Evolutionary conservation across 2,888 invertebrate genomes (phyloP), one percentile per base, ranked within the genome.

Genomic region (Clanis bilineata): DNA sequence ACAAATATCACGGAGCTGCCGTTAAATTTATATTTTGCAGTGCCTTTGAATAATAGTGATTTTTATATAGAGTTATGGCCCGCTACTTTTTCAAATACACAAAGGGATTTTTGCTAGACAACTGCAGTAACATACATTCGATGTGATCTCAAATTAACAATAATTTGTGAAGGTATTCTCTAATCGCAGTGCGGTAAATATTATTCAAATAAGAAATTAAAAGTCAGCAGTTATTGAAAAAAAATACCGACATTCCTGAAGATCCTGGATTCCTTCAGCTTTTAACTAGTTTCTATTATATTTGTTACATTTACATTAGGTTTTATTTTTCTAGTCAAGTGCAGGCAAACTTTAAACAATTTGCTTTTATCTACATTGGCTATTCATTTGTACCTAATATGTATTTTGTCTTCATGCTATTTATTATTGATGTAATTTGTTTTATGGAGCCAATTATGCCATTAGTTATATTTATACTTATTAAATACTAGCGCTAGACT

Each of bases 1-100:
- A 58, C 18, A 9, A 38, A 10, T 39, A 39, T 18, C 39, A 28
- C 38, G 18, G 38, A 58, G 51, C 38, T 51, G 38, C 25, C 57
- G 60, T 63, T 69, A 69, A 60, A 51, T 38, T 28, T 39, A 72
- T 79, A 65, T 67, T 75, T 82, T 81, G 75, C 81, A 80, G 81
- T 81, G 81, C 82, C 80, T 82, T 80, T 74, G 63, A 65, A 64
- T 64, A 18, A 12, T 10, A 32, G 43, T 36, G 38, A 38, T 32
- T 38, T 44, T 9, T 47, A 47, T 44, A 28, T 28, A n/a, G 28
- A n/a, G 28, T 9, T 28, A 10, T 23, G 12, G 45, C 25, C n/a
- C 1, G 25, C 15, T 23, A 15, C 47, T 47, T 47, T 18, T 22
- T 22, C 1, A 22, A 44, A 22, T 44, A n/a, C 22, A 22, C 12